Conservation (phyloP, 2,888 invertebrate genomes). For the Brachypalpus laphriformis region DNA sequence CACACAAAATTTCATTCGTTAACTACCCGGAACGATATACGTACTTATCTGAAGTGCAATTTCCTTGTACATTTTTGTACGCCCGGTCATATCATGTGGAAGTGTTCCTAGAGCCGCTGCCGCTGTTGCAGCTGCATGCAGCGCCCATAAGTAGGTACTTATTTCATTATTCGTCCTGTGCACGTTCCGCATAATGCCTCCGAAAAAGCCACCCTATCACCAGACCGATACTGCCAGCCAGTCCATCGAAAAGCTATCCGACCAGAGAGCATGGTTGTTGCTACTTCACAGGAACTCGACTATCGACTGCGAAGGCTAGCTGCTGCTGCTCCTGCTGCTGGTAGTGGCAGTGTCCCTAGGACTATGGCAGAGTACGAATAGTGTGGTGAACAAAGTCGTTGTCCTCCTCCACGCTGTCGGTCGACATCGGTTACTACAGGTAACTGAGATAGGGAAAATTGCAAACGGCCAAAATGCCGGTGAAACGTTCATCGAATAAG, state of each 20-base stretch:
- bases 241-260: conserved; percentile 43
- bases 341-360: conserved; percentile 41
- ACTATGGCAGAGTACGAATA: background rate
- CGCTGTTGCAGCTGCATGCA: conserved; percentile 54
- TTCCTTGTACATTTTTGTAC: conserved; percentile 75
- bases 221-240: conserved; percentile 47
- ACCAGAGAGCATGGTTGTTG: conserved; percentile 48
- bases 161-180: conserved; percentile 73
- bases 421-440: conserved; percentile 68
- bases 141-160: conserved; percentile 72
- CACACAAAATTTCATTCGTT: conserved; percentile 75
- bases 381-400: conserved; percentile 32
- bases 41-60: conserved; percentile 76
- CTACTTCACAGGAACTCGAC: conserved; percentile 48
- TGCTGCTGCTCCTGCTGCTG: no score
- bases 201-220: conserved; percentile 58
- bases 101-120: conserved; percentile 28
- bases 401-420: conserved; percentile 23
- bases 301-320: conserved; percentile 47
- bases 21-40: conserved; percentile 76
- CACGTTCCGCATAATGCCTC: conserved; percentile 73
- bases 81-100: conserved; percentile 71
- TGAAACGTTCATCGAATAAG: conserved; percentile 70
- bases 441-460: conserved; percentile 59
- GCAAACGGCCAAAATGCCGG: conserved; percentile 53